A percentile compares a stretch with the other conserved stretches of the same genome.
These are phyloP conservation scores for Bubalus kerabau DNA, from an alignment of 2,113 vertebrate species.

Conservation along the genomic window DNA sequence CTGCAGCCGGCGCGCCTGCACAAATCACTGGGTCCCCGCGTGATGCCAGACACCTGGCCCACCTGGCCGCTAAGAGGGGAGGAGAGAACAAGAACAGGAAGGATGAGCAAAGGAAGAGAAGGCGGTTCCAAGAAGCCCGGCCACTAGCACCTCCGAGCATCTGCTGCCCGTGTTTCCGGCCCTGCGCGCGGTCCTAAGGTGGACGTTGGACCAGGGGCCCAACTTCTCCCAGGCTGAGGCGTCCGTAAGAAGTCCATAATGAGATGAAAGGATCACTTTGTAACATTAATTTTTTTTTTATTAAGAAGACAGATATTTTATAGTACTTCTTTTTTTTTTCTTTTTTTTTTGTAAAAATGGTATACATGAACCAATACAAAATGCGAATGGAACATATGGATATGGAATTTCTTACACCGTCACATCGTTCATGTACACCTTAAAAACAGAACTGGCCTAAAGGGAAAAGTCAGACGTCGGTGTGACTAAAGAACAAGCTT, in stretches of 20 bases:
- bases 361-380: conserved; percentile 89
- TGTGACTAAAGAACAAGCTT: conserved; percentile 87
- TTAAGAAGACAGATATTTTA: conserved; percentile 90
- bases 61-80: conserved; percentile 21
- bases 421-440: conserved; percentile 86
- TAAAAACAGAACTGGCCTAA: conserved; percentile 85
- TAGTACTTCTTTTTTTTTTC: conserved; percentile 84
- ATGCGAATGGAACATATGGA: conserved; percentile 85
- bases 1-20: conserved; percentile 5
- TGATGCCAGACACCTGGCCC: background rate
- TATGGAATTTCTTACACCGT: conserved; percentile 83
- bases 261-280: conserved; percentile 72
- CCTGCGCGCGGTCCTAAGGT: background rate
- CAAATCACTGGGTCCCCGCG: background rate
- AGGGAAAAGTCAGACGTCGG: conserved; percentile 73
- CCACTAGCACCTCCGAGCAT: background rate
- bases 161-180: background rate
- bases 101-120: background rate
- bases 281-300: conserved; percentile 88
- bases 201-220: background rate
- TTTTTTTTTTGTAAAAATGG: conserved; percentile 86
- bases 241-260: conserved; percentile 59
- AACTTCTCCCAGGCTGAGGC: accelerated
- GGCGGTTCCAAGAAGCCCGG: background rate
- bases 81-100: conserved; percentile 27